phyloP scores from a whole-genome alignment of 2,888 invertebrate species.

The Temnothorax unifasciatus region DNA sequence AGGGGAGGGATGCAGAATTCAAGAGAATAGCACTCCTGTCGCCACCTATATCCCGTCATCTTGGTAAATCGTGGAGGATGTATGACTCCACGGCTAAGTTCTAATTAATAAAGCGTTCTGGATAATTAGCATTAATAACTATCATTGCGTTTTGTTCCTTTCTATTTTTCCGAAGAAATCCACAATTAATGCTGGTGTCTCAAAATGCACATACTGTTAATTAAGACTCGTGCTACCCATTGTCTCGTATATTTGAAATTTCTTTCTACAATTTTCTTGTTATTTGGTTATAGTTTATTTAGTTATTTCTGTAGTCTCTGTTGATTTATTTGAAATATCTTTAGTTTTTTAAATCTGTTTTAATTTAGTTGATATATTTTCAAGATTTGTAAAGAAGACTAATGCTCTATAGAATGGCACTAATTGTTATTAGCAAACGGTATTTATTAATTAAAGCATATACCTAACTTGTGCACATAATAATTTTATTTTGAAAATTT shows the following conservation, averaged over 20 bases:
- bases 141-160: neutral
- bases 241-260: neutral
- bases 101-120: constrained; percentile 71
- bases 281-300: neutral
- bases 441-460: neutral
- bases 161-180: neutral
- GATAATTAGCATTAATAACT: constrained; percentile 7
- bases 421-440: neutral
- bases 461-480: neutral
- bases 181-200: neutral
- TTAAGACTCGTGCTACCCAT: neutral
- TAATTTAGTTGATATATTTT: neutral
- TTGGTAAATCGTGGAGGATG: neutral
- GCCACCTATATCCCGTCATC: constrained; percentile 57
- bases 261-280: neutral
- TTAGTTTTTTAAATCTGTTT: neutral
- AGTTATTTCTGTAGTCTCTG: neutral
- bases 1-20: constrained; percentile 73
- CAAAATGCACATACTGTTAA: neutral
- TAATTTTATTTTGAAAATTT: neutral
- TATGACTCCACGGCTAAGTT: constrained; percentile 48
- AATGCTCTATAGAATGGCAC: neutral
- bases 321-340: neutral
- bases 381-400: neutral
- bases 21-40: constrained; percentile 41